phyloP scores from a whole-genome alignment of 2,888 invertebrate genomes.

The Nesidiocoris tenuis region DNA sequence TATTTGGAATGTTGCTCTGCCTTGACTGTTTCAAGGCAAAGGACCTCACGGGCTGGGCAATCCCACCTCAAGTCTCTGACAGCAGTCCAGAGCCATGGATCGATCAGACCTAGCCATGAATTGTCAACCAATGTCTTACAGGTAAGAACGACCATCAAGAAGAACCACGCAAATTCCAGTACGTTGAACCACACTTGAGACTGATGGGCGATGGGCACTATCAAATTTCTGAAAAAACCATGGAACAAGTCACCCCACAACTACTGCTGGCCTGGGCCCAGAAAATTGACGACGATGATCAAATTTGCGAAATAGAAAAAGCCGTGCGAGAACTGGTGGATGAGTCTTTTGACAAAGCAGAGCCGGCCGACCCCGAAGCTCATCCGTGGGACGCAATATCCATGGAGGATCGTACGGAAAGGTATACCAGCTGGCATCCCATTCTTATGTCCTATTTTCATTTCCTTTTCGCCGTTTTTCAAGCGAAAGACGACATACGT shows the following conservation, averaged over 20 bases:
- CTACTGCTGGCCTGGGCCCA: conserved; percentile 30
- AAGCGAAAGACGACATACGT: too few species aligned
- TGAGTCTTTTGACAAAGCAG: neutral
- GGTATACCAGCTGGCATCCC: too few species aligned
- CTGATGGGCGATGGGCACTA: conserved; percentile 9
- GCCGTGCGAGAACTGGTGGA: conserved; percentile 11
- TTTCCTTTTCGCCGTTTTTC: neutral
- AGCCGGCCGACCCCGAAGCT: neutral
- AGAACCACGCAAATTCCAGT: neutral
- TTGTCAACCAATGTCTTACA: too few species aligned
- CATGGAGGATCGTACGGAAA: conserved; percentile 7
- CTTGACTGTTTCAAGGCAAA: too few species aligned
- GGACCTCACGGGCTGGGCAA: too few species aligned
- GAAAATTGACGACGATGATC: conserved; percentile 7
- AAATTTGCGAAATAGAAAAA: conserved; percentile 5
- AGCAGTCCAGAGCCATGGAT: too few species aligned
- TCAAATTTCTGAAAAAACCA: conserved; percentile 19
- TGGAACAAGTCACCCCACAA: conserved; percentile 30
- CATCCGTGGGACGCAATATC: conserved; percentile 24
- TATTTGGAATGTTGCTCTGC: too few species aligned
- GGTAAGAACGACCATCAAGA: too few species aligned
- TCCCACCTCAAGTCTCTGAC: too few species aligned
- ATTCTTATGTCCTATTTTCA: too few species aligned
- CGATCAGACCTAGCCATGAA: too few species aligned
- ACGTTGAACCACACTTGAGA: conserved; percentile 1